phyloP scores from a whole-genome alignment of 2,888 invertebrate species.

The Nudaria mundana region DNA sequence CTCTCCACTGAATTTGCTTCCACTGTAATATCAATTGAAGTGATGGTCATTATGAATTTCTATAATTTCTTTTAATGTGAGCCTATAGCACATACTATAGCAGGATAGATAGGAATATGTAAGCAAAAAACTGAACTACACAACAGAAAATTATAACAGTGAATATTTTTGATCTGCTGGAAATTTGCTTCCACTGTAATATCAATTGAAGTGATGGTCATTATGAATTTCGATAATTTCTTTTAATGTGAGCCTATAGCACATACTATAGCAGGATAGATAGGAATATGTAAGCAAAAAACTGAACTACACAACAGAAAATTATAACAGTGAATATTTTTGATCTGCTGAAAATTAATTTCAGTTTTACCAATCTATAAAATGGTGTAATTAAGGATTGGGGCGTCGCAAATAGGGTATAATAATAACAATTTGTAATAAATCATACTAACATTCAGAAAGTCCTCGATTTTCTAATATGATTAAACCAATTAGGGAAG shows the following conservation, averaged over 20 bases:
- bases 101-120: too few species aligned
- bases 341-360: slow-evolving; percentile 81
- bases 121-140: too few species aligned
- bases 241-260: too few species aligned
- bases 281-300: too few species aligned
- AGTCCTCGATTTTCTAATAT: slow-evolving; percentile 90
- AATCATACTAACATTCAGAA: slow-evolving; percentile 84
- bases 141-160: neutral
- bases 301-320: too few species aligned
- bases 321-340: neutral
- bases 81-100: too few species aligned
- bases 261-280: too few species aligned
- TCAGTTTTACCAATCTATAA: slow-evolving; percentile 33
- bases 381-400: neutral
- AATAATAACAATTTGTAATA: neutral
- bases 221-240: too few species aligned
- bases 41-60: too few species aligned
- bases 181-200: slow-evolving; percentile 70
- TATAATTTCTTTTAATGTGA: too few species aligned
- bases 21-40: slow-evolving; percentile 42
- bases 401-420: neutral
- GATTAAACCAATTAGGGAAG: slow-evolving; percentile 88
- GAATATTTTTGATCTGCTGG: slow-evolving; percentile 78
- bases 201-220: neutral
- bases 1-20: slow-evolving; percentile 82